Percentiles rank a stretch among this genome's conserved stretches.
Conservation (phyloP, 2,113 vertebrate genomes). For the Cephalopterus ornatus region DNA sequence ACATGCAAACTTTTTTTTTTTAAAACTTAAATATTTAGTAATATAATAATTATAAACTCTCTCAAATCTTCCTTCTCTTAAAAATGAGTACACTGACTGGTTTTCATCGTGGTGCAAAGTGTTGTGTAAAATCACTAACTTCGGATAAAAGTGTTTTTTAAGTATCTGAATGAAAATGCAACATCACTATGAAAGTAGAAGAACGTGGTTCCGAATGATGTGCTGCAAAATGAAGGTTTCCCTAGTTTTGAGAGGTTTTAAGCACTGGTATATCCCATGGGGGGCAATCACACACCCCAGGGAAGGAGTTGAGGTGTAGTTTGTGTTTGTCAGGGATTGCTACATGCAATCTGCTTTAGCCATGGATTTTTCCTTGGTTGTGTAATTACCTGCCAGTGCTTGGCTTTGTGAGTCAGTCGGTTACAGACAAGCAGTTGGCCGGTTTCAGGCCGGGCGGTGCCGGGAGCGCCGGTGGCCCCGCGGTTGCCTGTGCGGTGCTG, state of each 20-base stretch:
- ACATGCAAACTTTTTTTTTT: neutral
- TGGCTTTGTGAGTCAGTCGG: neutral
- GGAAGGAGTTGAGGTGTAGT: fast-evolving
- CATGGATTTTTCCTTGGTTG: fast-evolving
- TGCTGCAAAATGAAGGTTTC: neutral
- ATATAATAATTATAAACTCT: neutral
- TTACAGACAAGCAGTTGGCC: fast-evolving
- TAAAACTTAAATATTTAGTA: neutral
- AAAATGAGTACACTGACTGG: neutral
- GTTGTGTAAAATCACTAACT: neutral
- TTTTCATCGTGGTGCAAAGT: neutral
- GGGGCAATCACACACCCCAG: neutral
- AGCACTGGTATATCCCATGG: fast-evolving
- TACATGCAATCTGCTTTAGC: neutral
- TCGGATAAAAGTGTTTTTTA: neutral
- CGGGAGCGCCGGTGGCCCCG: neutral
- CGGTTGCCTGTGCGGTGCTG: neutral
- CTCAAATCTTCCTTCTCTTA: neutral
- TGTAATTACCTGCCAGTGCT: neutral
- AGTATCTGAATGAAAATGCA: neutral
- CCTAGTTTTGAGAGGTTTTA: neutral
- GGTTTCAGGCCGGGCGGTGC: neutral
- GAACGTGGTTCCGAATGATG: fast-evolving
- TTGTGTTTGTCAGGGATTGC: neutral
- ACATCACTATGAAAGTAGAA: neutral